Base-by-base conservation (phyloP, 2,113 vertebrate species). In the Elephantulus edwardii region DNA sequence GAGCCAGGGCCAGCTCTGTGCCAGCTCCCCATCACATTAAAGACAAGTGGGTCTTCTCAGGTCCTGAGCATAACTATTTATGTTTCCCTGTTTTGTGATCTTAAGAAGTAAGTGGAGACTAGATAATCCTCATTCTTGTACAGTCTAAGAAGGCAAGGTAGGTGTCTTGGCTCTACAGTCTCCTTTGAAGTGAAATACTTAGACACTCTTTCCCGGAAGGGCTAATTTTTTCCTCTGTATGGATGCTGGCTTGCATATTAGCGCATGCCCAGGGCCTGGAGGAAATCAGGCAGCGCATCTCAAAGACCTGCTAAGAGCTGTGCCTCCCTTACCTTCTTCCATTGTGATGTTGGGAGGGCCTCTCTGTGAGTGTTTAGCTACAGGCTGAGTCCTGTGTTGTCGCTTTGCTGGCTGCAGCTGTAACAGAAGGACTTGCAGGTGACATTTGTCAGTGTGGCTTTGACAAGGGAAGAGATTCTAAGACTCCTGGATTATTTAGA, bases 141-240 rank as follows among this genome's bases (percentile, higher is more conserved):
- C n/a, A 50, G n/a, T 33, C 38, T 78, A 0, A 40, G 33, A 83
- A 44, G 78, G 58, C 72, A 40, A 86, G 40, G 58, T 66, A 78
- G 62, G 35, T 80, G 52, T 16, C 40, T 93, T 91, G 91, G 62
- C 60, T 80, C 70, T 60, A 2, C 22, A 8, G 40, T 89, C 70
- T 82, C 22, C 82, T 91, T 93, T 75, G 86, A 88, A 88, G 82
- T 95, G 28, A 92, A 84, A 72, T 75, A 81, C 52, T 90, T 81
- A 38, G 0, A 66, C 19, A 33, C 2, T 2, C 77, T 33, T 52
- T 82, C 85, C 85, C 38, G 56, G 79, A 94, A 74, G 74, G 75
- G 42, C 74, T 8, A 70, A 88, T 83, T 86, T 58, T 56, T n/a
- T 81, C 86, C 20, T 81, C 0, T 48, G 2, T n/a, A n/a, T 66